Evolutionary conservation across 2,888 invertebrate species (phyloP), one percentile per base, ranked within the genome.

Genomic region (Malthinus seriepunctatus): DNA sequence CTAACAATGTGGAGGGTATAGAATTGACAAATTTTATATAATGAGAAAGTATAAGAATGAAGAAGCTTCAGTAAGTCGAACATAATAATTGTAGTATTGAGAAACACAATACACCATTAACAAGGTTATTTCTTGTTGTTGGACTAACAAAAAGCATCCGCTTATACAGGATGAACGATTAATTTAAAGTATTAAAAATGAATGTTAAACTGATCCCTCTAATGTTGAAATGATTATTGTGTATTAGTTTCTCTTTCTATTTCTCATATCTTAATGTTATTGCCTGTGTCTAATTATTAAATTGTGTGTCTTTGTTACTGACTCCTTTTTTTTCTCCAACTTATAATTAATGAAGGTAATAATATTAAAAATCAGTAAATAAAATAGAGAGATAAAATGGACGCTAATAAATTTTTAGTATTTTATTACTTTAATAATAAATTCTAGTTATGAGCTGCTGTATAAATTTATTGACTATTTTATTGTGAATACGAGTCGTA

Each of bases 121-220:
- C 56, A 38, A 56, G 49, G 46, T 39, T 54, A 50, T 44, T 51
- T 56, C 58, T 59, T 62, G 59, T 62, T 59, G 54, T 52, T 57
- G 23, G 34, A 54, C 57, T 54, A 61, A 61, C 53, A 61, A 59
- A 62, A 62, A 55, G 47, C 62, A 62, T 62, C 58, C 62, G 62
- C 56, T 51, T 44, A 35, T 55, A 49, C 31, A 62, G 55, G 55
- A 58, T 47, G 51, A 51, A 45, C 47, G 55, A 62, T 59, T 62
- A 62, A 62, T 59, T 62, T 62, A 54, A 58, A 48, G 44, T 37
- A 62, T 62, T 53, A 61, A 57, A 53, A 56, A 32, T 38, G 50
- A 23, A 51, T 47, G 56, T 46, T 56, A 15, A 48, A 49, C 32
- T 46, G 52, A 45, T 46, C 52, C 35, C 34, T 52, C 52, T 34